Base-by-base conservation (phyloP, 2,113 vertebrate species). In the Camarhynchus parvulus region DNA sequence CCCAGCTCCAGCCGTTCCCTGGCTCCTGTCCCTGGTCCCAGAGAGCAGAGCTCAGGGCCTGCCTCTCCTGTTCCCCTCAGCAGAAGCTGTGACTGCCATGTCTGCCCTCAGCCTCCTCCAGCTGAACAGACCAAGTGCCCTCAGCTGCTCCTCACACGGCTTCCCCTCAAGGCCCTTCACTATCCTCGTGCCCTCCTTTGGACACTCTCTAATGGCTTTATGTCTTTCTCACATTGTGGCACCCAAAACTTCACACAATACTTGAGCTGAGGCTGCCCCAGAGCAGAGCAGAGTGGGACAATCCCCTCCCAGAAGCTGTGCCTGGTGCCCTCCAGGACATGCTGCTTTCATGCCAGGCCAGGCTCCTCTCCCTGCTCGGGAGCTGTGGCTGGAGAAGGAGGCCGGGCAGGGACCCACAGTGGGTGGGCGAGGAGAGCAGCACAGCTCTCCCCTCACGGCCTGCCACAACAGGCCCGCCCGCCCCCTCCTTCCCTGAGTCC, bases 281-380 rank as follows among this genome's bases (percentile, higher is more conserved):
- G n/a, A 0, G 0, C 70, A 58, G 52, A 58, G 50, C 20, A 49
- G 13, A 66, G 15, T 0, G 0, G 19, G 20, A 58, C 52, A 35
- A 58, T 7, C 10, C 35, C 22, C 28, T 64, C 30, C 6, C 3
- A 13, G 24, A 28, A 2, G 47, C 58, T 9, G 41, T 3, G 8
- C 22, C 47, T 15, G n/a, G 12, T 84, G 41, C 8, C 12, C 37
- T 15, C 6, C 42, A 49, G 61, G 10, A 30, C 50, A 35, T 1
- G 30, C 2, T 31, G 46, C 37, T 56, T 74, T 25, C 4, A 56
- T 22, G 39, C 30, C 24, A 4, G 14, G 16, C 27, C 28, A 31
- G 47, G 35, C 10, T 62, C 47, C 44, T 68, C 28, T 59, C 4
- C 61, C 35, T 24, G 35, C 52, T 82, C 56, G 5, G 2, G 80